A percentile compares a stretch with the other conserved stretches of the same genome.
Conservation (phyloP, 2,113 vertebrate species). For the Columbina picui region DNA sequence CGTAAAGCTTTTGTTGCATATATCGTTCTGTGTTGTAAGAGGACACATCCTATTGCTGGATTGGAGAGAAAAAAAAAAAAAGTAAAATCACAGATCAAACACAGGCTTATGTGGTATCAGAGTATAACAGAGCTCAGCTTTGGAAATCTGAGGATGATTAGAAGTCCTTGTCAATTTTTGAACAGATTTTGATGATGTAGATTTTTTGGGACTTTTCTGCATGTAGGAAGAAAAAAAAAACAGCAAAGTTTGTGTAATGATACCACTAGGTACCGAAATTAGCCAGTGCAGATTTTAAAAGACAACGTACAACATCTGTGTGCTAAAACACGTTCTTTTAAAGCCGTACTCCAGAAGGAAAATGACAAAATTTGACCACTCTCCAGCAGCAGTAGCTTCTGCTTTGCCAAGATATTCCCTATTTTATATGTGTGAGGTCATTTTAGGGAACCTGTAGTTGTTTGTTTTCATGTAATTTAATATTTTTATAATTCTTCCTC, state of each 20-base stretch:
- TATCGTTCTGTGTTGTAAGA: neutral
- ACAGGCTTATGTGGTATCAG: neutral
- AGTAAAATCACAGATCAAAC: neutral
- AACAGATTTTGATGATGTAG: neutral
- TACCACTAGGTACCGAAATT: slow-evolving; percentile 63
- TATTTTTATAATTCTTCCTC: slow-evolving; percentile 24
- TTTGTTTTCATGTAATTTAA: slow-evolving; percentile 32
- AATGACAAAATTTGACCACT: slow-evolving; percentile 69
- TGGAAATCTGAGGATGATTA: neutral
- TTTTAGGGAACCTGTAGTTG: slow-evolving; percentile 35
- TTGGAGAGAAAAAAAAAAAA: neutral
- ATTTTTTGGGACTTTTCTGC: neutral
- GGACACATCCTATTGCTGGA: neutral
- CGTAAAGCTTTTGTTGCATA: neutral
- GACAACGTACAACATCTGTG: slow-evolving; percentile 63
- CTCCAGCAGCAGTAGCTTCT: slow-evolving; percentile 62
- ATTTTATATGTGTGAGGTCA: slow-evolving; percentile 42
- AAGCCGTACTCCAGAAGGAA: slow-evolving; percentile 59
- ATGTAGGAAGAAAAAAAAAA: neutral
- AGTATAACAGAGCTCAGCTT: neutral
- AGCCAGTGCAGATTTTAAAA: slow-evolving; percentile 65
- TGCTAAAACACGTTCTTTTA: slow-evolving; percentile 56
- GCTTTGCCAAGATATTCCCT: slow-evolving; percentile 53
- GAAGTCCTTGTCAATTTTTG: neutral
- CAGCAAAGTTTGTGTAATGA: slow-evolving; percentile 39